Base-by-base conservation (phyloP, 2,888 invertebrate species). In the Melitaea athalia region DNA sequence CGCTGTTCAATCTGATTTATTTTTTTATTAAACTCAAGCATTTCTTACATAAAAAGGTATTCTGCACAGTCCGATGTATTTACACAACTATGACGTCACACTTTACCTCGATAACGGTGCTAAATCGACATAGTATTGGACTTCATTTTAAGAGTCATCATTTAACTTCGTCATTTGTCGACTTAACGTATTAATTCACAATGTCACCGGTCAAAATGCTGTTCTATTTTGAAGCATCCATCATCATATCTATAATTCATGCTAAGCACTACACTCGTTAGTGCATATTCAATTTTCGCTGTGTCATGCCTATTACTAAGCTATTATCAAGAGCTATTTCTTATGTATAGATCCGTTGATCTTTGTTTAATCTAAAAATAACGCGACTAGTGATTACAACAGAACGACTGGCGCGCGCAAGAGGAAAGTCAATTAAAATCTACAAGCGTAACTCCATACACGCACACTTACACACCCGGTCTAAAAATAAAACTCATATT, bases 401-500 rank as follows among this genome's bases (percentile, higher is more conserved):
- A 49, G 5, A n/a, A n/a, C 47, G n/a, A 49, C 47, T 14, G 14
- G n/a, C n/a, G 47, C n/a, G 47, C 31, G 14, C 14, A 55, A 31
- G 53, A 17, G 31, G 33, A 55, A 53, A 55, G 14, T 33, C 31
- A 31, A 55, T 33, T 55, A 55, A 55, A 55, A 55, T 3, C 8
- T 14, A 45, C 45, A 14, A 14, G 14, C 14, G n/a, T 49, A n/a
- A 3, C 0, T 47, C 12, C 45, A 11, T 47, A 14, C n/a, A 55
- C 33, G 3, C n/a, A 31, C 53, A 55, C 8, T 14, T 24, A 24
- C 14, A 55, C 14, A 14, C 53, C 53, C 3, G n/a, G 53, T 33
- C 33, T 55, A 55, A 55, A 55, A 55, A 55, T 55, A 55, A 14
- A 11, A 24, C 31, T 33, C 53, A 55, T 55, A 55, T 55, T 57